Conservation (phyloP, 2,888 invertebrate species). For the Portevinia maculata region DNA sequence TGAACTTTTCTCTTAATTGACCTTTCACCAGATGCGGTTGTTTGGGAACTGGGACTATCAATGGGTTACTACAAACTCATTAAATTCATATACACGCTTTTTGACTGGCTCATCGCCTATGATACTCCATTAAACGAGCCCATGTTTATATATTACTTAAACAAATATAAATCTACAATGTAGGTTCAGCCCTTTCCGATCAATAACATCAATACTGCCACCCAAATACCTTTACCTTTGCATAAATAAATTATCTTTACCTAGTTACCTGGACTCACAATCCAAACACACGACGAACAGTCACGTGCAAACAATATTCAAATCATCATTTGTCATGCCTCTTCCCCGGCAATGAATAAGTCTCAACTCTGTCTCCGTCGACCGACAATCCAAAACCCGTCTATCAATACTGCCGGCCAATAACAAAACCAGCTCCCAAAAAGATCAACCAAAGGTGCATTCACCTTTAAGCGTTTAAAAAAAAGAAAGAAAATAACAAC, state of each 20-base stretch:
- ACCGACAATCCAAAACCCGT: conserved; percentile 17
- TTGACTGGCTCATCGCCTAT: too few species aligned
- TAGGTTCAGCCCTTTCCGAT: too few species aligned
- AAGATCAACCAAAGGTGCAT: conserved; percentile 43
- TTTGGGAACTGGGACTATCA: too few species aligned
- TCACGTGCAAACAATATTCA: conserved; percentile 59
- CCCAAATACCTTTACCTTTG: conserved; percentile 10
- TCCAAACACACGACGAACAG: conserved; percentile 22
- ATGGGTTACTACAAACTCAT: too few species aligned
- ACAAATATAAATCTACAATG: too few species aligned
- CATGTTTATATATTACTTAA: too few species aligned
- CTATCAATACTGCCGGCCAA: conserved; percentile 23
- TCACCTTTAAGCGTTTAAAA: conserved; percentile 41
- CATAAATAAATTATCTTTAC: conserved; percentile 18
- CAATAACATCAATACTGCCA: too few species aligned
- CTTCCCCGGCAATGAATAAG: conserved; percentile 12
- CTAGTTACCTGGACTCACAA: not conserved
- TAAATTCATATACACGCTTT: too few species aligned
- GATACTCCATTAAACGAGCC: too few species aligned
- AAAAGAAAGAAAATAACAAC: conserved; percentile 18
- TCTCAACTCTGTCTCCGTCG: conserved; percentile 28
- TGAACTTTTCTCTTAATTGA: too few species aligned
- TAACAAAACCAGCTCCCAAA: conserved; percentile 41
- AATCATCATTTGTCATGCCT: conserved; percentile 14
- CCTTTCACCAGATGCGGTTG: too few species aligned